Evolutionary conservation across 2,797 vertebrate genomes (phyloP), one percentile per base, ranked within the genome.

Genomic region (Artibeus jamaicensis): DNA sequence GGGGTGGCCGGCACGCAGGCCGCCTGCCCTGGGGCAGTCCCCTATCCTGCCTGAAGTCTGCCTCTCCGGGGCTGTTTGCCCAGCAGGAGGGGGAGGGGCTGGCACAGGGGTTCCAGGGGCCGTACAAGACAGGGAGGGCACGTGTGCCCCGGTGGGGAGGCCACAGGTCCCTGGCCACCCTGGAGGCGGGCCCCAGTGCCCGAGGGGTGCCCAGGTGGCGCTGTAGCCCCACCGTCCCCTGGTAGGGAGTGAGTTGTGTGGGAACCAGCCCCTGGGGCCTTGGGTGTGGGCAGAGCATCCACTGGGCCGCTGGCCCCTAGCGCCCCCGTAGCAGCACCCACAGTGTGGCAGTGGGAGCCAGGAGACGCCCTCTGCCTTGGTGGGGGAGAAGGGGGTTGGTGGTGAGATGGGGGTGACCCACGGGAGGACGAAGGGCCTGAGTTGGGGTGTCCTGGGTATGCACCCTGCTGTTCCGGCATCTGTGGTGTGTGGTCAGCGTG

Each of bases 401-500:
- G 22, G 18, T 6, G 84, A 48, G 1, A 21, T 24, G 15, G 50
- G 5, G 44, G 7, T 29, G 34, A 14, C 34, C 37, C 2, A 3
- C 50, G 29, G n/a, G 59, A 76, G 39, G 44, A 5, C 1, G n/a
- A 32, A 32, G 46, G 37, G 42, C 18, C 65, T 4, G 1, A 48
- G 59, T 44, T 19, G 37, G 14, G 9, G 70, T 34, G 42, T 68
- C n/a, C 42, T 84, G 34, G 16, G 39, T 12, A 5, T n/a, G 53
- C 8, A 2, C 29, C 3, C 3, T 1, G 0, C 4, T 39, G 44
- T 78, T 18, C 2, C 6, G 29, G 55, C 6, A 2, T 44, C 46
- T 14, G 48, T 3, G 1, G 29, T 0, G 0, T 2, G 48, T 21
- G 39, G 8, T 46, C 53, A 24, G 22, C 5, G 2, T 2, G 9